phyloP scores from a whole-genome alignment of 2,888 invertebrate genomes.

The Nomada fucata region DNA sequence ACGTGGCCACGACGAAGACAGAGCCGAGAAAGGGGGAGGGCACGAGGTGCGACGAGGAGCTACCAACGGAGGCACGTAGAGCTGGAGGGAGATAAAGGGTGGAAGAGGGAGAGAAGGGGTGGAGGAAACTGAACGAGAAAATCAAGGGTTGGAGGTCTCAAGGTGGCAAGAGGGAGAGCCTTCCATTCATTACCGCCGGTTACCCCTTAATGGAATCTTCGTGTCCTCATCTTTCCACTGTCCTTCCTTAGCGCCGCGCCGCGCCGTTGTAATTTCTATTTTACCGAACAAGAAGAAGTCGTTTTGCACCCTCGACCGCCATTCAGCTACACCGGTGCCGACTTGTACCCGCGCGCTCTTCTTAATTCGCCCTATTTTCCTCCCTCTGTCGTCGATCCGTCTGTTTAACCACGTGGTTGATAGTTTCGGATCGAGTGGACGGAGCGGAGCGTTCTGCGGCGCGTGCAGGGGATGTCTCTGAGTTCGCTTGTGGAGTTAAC shows the following conservation, averaged over 20 bases:
- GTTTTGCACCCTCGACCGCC: constrained; percentile 73
- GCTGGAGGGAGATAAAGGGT: constrained; percentile 44
- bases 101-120: constrained; percentile 34
- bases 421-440: not conserved
- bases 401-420: not conserved
- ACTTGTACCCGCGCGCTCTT: constrained; percentile 61
- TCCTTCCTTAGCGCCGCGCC: constrained; percentile 70
- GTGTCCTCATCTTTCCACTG: constrained; percentile 81
- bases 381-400: constrained; percentile 20
- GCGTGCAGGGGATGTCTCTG: not conserved
- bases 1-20: constrained; percentile 53
- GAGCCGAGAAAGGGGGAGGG: constrained; percentile 25
- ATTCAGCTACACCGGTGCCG: constrained; percentile 61
- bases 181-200: constrained; percentile 83
- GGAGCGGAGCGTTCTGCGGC: not conserved
- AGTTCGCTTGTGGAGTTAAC: not conserved
- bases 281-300: constrained; percentile 77
- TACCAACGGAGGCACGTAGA: constrained; percentile 27
- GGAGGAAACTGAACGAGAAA: constrained; percentile 68
- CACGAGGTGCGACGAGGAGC: constrained; percentile 32
- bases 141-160: constrained; percentile 66
- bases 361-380: constrained; percentile 60
- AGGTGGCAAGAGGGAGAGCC: constrained; percentile 73
- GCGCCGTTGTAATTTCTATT: constrained; percentile 78
- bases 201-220: constrained; percentile 83